Evolutionary conservation across 2,113 vertebrate genomes (phyloP), one percentile per base, ranked within the genome.

Genomic region (Nannospalax galili): DNA sequence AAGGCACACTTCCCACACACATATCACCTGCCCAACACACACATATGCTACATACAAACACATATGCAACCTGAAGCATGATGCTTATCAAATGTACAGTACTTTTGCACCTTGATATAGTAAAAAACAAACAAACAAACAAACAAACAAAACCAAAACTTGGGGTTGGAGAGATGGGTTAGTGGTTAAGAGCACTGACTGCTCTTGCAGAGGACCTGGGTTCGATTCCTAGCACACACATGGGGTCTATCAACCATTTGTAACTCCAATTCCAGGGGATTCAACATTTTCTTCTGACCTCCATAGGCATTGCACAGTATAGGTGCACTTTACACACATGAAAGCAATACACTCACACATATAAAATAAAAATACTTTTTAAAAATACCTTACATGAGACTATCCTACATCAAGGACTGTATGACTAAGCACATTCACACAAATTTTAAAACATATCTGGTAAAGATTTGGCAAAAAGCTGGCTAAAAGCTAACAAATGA

Each of bases 401-500:
- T 86, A 58, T 32, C 32, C 14, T 35, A 15, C 35, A n/a, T 70
- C 69, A 24, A 9, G 24, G 24, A 45, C 48, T n/a, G 24, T 45
- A 14, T 42, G 24, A 62, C 74, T 75, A 88, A 16, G 12, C 91
- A 1, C 1, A 74, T 12, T 78, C 69, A 64, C 37, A n/a, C 56
- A 70, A 64, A 77, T 80, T 97, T 92, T 70, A 15, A 10, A 90
- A 89, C 82, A 35, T 45, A 93, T 62, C 91, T 78, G 48, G 72
- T 42, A 40, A 37, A 48, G 42, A 30, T 62, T 11, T 37, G 30
- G 19, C n/a, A n/a, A n/a, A n/a, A n/a, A 78, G 3, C 65, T 16
- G 56, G 45, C 74, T 52, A 16, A 32, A 69, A n/a, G 14, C 26
- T 72, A 67, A 28, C 24, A n/a, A n/a, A n/a, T n/a, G n/a, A 74